phyloP scores from a whole-genome alignment of 2,888 invertebrate genomes.

The Eupithecia exiguata region DNA sequence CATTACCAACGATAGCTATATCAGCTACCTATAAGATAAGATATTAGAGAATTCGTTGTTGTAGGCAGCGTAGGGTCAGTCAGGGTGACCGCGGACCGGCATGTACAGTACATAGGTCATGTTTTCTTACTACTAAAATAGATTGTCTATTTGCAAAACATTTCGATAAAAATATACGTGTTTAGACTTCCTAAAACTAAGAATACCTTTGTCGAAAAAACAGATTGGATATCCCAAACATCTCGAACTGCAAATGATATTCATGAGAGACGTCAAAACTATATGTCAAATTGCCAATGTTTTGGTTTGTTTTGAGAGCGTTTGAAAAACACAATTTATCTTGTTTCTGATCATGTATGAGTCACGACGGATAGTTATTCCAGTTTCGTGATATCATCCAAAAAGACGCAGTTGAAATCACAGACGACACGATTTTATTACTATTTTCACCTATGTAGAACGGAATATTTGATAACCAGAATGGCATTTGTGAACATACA shows the following conservation, averaged over 20 bases:
- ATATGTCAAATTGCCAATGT: constrained; percentile 2
- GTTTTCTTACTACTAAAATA: constrained; percentile 12
- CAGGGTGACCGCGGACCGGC: constrained; percentile 24
- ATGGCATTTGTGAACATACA: not conserved
- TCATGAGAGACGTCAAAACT: not conserved
- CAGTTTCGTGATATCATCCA: constrained; percentile 10
- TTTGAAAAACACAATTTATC: constrained; percentile 22
- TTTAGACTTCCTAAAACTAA: not conserved
- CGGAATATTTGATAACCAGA: not conserved
- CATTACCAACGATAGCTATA: constrained; percentile 34
- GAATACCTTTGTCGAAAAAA: not conserved
- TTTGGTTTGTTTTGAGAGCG: constrained; percentile 6
- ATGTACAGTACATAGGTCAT: constrained; percentile 1
- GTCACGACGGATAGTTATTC: constrained; percentile 11
- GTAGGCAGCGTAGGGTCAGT: constrained; percentile 2
- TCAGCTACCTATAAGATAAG: constrained; percentile 28
- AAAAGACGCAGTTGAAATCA: constrained; percentile 1
- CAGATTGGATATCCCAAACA: not conserved
- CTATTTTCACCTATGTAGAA: not conserved
- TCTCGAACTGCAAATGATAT: not conserved
- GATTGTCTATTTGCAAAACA: not conserved
- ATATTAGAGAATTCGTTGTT: constrained; percentile 15
- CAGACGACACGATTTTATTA: not conserved
- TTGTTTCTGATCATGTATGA: constrained; percentile 19
- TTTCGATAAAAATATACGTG: not conserved